phyloP scores from a whole-genome alignment of 2,113 vertebrate species.

The Eptesicus fuscus region DNA sequence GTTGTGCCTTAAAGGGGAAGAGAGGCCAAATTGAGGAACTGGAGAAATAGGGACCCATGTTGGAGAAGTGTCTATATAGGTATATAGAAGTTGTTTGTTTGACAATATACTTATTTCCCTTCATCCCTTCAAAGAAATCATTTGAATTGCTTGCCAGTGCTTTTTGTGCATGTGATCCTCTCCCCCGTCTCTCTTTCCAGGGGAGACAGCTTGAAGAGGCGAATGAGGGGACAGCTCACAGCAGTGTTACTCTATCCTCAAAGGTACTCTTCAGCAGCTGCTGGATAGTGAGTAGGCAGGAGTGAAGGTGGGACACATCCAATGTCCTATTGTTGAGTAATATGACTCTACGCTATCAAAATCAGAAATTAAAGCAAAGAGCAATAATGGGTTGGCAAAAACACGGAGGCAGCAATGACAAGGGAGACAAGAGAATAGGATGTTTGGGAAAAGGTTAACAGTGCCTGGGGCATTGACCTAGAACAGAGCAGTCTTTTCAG shows the following conservation, averaged over 20 bases:
- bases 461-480: not conserved
- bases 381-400: conserved; percentile 45
- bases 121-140: not conserved
- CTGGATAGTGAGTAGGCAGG: not conserved
- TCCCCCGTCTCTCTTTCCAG: not conserved
- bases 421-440: not conserved
- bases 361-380: conserved; percentile 55
- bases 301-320: not conserved
- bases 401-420: not conserved
- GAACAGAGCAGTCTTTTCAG: not conserved
- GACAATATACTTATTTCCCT: not conserved
- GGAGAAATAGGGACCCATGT: not conserved
- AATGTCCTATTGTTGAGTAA: not conserved
- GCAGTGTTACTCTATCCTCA: not conserved
- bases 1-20: not conserved
- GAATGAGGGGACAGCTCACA: not conserved
- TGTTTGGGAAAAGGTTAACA: not conserved
- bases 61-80: not conserved
- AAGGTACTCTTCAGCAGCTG: conserved; percentile 12
- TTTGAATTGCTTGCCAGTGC: not conserved
- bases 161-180: not conserved
- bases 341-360: not conserved
- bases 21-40: not conserved
- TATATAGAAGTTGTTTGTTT: conserved; percentile 5
- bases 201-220: not conserved